Conservation (phyloP, 2,888 invertebrate genomes). For the Dysmachus trigonus region DNA sequence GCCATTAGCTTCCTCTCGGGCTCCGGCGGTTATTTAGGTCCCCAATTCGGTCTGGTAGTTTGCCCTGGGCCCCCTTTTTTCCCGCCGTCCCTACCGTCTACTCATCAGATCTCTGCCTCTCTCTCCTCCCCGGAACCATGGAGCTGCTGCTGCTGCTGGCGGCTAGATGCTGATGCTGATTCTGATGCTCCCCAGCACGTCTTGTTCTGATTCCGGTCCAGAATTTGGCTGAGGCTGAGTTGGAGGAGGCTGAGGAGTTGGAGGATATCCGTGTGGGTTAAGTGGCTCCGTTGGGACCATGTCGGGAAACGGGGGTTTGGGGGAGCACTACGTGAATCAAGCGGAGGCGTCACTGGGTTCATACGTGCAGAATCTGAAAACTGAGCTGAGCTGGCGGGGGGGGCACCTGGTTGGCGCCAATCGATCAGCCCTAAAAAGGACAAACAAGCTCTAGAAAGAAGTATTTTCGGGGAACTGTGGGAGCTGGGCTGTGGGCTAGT, state of each 20-base stretch:
- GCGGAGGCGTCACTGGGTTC: slow-evolving; percentile 31
- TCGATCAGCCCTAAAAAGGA: slow-evolving; percentile 36
- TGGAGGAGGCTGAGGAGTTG: not conserved
- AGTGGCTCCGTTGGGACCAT: not conserved
- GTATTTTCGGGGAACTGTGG: not conserved
- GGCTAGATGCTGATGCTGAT: not conserved
- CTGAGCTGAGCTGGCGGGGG: not conserved
- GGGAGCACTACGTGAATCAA: not conserved
- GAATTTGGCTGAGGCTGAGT: slow-evolving; percentile 16
- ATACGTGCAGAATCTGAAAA: slow-evolving; percentile 22
- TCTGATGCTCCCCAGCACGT: slow-evolving; percentile 6
- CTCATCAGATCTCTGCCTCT: not conserved
- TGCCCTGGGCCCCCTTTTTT: not conserved
- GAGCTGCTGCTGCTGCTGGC: not conserved
- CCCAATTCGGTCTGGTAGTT: slow-evolving; percentile 19
- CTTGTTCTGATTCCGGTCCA: slow-evolving; percentile 21
- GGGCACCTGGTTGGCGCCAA: slow-evolving; percentile 45
- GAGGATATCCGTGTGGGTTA: slow-evolving; percentile 5
- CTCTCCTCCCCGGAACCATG: not conserved
- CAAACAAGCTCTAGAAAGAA: slow-evolving; percentile 15
- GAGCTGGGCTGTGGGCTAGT: not conserved
- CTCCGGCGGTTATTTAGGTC: slow-evolving; percentile 35
- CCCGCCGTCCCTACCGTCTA: no score
- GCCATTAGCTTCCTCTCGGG: slow-evolving; percentile 25
- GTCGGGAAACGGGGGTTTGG: not conserved